Evolutionary conservation across 2,888 invertebrate genomes (phyloP).

Genomic region (Polymixis flavicincta): DNA sequence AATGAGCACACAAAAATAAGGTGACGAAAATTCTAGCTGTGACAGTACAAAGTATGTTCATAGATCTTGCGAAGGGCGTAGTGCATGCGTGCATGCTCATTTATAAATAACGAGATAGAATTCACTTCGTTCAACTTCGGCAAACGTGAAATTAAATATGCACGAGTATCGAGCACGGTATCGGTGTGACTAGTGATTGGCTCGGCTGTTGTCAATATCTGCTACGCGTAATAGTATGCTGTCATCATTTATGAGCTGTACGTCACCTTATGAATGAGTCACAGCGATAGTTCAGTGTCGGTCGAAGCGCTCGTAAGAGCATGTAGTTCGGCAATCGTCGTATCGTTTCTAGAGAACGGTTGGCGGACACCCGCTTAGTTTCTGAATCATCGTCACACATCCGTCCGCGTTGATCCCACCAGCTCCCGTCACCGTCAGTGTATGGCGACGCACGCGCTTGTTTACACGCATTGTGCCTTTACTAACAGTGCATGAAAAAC

Average conservation of each 20-base stretch:
- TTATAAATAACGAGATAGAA: conserved; percentile 28
- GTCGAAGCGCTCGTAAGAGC: conserved; percentile 68
- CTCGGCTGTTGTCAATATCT: conserved; percentile 53
- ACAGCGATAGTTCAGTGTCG: conserved; percentile 66
- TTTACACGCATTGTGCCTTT: conserved; percentile 79
- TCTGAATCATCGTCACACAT: conserved; percentile 83
- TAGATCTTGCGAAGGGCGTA: background rate
- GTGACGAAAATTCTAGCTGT: background rate
- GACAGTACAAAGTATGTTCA: background rate
- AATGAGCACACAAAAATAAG: background rate
- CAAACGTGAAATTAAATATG: conserved; percentile 57
- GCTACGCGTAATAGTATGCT: conserved; percentile 50
- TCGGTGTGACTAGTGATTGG: conserved; percentile 49
- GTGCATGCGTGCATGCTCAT: background rate
- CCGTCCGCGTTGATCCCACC: conserved; percentile 76
- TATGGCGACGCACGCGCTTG: conserved; percentile 82
- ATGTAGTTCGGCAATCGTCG: conserved; percentile 71
- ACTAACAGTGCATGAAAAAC: conserved; percentile 84
- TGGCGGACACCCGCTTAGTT: conserved; percentile 75
- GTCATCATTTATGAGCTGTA: conserved; percentile 67
- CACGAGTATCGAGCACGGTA: conserved; percentile 33
- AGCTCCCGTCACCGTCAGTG: conserved; percentile 73
- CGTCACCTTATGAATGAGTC: conserved; percentile 80
- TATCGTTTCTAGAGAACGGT: conserved; percentile 79
- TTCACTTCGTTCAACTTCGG: conserved; percentile 31